Evolutionary conservation across 2,888 invertebrate species (phyloP).

Genomic region (Nymphalis urticae): DNA sequence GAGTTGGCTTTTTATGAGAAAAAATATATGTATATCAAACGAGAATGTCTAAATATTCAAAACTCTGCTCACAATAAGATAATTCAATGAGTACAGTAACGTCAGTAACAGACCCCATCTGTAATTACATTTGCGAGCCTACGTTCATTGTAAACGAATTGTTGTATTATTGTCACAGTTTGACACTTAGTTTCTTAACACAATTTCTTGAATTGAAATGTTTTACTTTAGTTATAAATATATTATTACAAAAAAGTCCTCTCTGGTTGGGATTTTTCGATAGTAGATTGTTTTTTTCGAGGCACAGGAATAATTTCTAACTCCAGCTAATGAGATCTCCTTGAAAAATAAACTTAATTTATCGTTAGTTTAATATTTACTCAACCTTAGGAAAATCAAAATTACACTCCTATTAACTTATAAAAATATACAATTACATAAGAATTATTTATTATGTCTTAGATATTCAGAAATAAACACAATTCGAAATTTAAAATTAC

Average conservation of each 20-base stretch:
- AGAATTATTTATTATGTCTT: no score
- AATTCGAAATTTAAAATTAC: no score
- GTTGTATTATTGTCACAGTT: slow-evolving; percentile 7
- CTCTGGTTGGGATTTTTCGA: no score
- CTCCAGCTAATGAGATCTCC: no score
- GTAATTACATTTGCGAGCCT: slow-evolving; percentile 17
- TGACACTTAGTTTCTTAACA: slow-evolving; percentile 8
- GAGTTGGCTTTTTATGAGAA: not conserved
- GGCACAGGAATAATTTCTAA: no score
- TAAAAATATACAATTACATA: no score
- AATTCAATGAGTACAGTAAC: slow-evolving; percentile 31
- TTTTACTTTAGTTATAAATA: not conserved
- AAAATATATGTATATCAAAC: not conserved
- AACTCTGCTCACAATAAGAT: slow-evolving; percentile 18
- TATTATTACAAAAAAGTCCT: not conserved
- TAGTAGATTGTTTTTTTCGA: no score
- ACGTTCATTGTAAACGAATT: slow-evolving; percentile 15
- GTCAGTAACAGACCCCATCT: slow-evolving; percentile 25
- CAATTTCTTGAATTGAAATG: not conserved
- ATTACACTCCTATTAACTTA: no score
- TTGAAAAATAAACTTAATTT: no score
- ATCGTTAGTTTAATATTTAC: no score
- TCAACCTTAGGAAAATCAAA: no score
- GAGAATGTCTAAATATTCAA: not conserved
- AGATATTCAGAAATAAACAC: no score